phyloP scores from a whole-genome alignment of 2,797 vertebrate species.

The Stomatorhinus walkeri region DNA sequence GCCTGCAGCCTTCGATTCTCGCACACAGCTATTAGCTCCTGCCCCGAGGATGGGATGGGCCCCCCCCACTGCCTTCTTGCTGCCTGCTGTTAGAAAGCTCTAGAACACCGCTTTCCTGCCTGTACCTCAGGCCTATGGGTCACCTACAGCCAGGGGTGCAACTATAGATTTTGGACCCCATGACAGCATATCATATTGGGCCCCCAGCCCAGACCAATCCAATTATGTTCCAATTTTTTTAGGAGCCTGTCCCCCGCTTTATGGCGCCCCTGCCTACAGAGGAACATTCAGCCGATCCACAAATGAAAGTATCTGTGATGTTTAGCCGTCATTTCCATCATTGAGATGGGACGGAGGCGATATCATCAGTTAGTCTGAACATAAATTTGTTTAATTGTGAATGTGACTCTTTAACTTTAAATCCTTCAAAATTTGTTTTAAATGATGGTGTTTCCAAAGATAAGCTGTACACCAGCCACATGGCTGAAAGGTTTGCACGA shows the following conservation, averaged over 20 bases:
- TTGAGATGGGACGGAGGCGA: not conserved
- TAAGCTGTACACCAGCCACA: not conserved
- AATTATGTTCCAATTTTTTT: not conserved
- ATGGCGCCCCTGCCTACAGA: not conserved
- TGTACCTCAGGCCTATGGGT: not conserved
- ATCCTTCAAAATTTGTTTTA: not conserved
- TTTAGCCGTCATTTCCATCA: not conserved
- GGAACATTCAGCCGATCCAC: not conserved
- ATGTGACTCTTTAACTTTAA: not conserved
- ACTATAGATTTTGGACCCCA: not conserved
- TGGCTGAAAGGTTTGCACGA: not conserved
- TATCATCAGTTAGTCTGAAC: not conserved
- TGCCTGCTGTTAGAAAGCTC: not conserved
- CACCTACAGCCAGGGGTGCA: not conserved
- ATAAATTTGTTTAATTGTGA: not conserved
- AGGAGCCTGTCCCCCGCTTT: not conserved
- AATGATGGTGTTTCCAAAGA: not conserved
- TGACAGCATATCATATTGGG: not conserved
- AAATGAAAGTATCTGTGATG: not conserved
- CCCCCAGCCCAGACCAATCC: not conserved
- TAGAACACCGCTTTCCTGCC: not conserved
- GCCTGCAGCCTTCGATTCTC: constrained; percentile 28
- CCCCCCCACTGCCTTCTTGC: not conserved
- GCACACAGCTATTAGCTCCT: constrained; percentile 56
- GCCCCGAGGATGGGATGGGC: constrained; percentile 50